phyloP scores from a whole-genome alignment of 2,797 vertebrate species.

The Falco peregrinus region DNA sequence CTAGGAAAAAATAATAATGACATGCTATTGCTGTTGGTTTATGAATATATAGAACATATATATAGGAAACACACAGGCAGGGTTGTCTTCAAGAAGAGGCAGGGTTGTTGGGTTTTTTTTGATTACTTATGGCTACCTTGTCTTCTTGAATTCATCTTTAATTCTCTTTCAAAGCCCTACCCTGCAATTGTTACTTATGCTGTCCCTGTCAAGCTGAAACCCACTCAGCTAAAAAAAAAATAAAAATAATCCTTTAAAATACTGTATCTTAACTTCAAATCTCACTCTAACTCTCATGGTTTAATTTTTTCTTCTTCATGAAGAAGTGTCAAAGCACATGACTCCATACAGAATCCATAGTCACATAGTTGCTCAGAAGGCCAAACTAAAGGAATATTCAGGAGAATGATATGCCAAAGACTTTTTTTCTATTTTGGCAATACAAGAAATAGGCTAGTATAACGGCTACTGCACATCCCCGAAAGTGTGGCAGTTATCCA shows the following conservation, averaged over 20 bases:
- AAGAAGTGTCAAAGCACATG: background rate
- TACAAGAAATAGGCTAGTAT: background rate
- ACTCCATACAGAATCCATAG: background rate
- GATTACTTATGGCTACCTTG: background rate
- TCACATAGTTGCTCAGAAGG: background rate
- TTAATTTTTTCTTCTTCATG: background rate
- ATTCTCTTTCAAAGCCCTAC: background rate
- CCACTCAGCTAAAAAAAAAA: background rate
- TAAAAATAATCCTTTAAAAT: background rate
- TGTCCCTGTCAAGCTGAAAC: background rate
- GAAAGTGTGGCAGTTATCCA: background rate
- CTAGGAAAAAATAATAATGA: background rate
- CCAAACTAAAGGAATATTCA: background rate
- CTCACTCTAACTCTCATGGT: background rate
- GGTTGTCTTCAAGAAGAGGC: background rate
- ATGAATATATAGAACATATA: background rate
- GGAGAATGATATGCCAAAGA: background rate
- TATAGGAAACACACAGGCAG: background rate
- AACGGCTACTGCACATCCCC: background rate
- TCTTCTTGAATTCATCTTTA: background rate
- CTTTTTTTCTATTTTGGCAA: background rate
- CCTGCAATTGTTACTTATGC: background rate
- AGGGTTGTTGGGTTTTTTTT: accelerated
- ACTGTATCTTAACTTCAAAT: background rate
- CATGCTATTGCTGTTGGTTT: background rate